phyloP scores from a whole-genome alignment of 2,888 invertebrate genomes.

The Himalopsyche japonica region DNA sequence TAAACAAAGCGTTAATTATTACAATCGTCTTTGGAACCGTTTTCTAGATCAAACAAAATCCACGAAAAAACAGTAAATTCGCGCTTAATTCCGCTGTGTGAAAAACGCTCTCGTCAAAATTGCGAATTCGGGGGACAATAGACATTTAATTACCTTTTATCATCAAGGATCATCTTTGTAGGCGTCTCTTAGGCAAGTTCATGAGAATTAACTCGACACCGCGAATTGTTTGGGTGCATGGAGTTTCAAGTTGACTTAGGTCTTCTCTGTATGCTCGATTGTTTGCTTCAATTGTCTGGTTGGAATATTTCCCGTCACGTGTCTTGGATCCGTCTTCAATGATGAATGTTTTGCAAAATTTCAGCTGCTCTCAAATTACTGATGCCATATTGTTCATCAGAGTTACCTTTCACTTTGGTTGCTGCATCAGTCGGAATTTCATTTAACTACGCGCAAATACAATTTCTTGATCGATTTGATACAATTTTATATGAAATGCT shows the following conservation, averaged over 20 bases:
- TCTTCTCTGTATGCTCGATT: background rate
- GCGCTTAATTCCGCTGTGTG: background rate
- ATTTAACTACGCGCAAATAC: background rate
- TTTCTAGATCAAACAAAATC: background rate
- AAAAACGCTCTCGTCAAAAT: background rate
- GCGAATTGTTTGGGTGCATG: background rate
- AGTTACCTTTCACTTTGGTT: background rate
- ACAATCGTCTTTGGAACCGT: background rate
- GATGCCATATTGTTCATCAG: background rate
- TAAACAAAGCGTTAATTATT: background rate
- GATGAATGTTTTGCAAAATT: background rate
- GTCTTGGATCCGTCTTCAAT: background rate
- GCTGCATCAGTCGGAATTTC: background rate
- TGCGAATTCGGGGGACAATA: background rate
- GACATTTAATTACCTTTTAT: background rate
- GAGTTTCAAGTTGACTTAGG: background rate
- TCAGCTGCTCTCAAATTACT: background rate
- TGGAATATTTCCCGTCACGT: background rate
- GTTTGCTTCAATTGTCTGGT: background rate
- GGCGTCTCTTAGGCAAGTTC: background rate
- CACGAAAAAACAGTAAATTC: background rate
- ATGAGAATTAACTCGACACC: background rate
- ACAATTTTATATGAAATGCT: background rate
- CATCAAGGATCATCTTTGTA: background rate
- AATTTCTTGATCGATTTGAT: background rate